Conservation (phyloP, 2,797 vertebrate genomes). For the Loriculus beryllinus region DNA sequence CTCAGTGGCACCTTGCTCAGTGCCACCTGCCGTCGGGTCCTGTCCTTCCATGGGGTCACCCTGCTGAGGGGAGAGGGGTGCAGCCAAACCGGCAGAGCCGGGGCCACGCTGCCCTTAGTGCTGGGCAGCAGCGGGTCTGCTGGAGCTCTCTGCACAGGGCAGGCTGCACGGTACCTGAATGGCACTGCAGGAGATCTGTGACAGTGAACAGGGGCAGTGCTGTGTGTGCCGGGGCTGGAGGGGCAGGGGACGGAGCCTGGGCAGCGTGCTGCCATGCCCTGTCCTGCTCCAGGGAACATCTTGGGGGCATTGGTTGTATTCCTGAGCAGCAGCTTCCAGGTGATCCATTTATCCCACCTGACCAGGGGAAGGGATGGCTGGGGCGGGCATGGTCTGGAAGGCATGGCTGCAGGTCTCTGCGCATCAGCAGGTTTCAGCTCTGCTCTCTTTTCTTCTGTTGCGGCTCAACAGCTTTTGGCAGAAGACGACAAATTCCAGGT, state of each 20-base stretch:
- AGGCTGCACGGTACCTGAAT: background rate
- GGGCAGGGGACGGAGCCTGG: background rate
- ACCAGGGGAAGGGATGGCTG: background rate
- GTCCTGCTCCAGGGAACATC: background rate
- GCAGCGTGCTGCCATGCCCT: background rate
- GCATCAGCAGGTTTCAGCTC: background rate
- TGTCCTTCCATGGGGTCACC: background rate
- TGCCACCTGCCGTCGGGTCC: background rate
- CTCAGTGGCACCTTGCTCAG: background rate
- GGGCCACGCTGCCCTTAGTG: background rate
- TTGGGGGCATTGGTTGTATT: background rate
- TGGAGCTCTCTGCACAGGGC: background rate
- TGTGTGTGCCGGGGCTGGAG: background rate
- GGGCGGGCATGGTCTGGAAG: background rate
- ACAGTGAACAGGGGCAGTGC: background rate
- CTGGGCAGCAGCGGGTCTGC: background rate
- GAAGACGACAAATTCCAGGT: background rate
- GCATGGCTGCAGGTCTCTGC: background rate
- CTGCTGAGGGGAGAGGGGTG: background rate
- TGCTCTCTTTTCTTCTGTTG: background rate
- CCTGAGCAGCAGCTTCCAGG: background rate
- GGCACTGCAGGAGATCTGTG: background rate
- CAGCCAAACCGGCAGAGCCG: background rate
- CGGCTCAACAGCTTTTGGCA: background rate
- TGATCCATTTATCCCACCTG: background rate